These are phyloP conservation scores for Troilus luridus DNA, from an alignment of 2,888 invertebrate species.

Conservation along the genomic window DNA sequence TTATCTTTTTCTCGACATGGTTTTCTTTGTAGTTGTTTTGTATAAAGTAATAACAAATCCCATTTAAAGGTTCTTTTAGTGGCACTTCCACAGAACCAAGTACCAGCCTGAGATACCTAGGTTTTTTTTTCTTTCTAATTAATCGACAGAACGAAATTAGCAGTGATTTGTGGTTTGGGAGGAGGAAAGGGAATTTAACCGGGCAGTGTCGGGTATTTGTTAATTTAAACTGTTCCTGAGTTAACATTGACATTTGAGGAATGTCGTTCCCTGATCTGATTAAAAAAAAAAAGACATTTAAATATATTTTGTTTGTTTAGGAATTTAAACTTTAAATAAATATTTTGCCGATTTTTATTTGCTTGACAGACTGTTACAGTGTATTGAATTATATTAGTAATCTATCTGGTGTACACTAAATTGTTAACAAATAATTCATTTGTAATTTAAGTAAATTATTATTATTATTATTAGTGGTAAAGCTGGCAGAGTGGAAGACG, in stretches of 20 bases:
- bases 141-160: neutral
- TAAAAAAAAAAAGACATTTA: neutral
- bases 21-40: neutral
- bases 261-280: neutral
- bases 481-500: too few relatives aligned
- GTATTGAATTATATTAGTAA: too few relatives aligned
- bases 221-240: neutral
- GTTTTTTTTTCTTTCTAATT: constrained; percentile 1
- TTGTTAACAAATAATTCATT: too few relatives aligned
- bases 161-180: too few relatives aligned
- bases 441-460: too few relatives aligned
- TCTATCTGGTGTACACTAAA: too few relatives aligned
- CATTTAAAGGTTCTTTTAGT: neutral
- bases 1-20: too few relatives aligned
- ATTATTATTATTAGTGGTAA: too few relatives aligned
- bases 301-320: neutral
- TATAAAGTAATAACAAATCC: neutral
- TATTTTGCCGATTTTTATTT: too few relatives aligned
- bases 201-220: neutral
- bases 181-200: neutral
- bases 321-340: neutral
- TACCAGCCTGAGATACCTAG: neutral
- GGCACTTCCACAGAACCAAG: neutral
- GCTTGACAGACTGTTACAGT: too few relatives aligned
- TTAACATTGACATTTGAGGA: neutral